Evolutionary conservation across 64 coral and sea anemone genomes (phyloP), one percentile per base, ranked within the genome.

Genomic region (Trachythela sp.): DNA sequence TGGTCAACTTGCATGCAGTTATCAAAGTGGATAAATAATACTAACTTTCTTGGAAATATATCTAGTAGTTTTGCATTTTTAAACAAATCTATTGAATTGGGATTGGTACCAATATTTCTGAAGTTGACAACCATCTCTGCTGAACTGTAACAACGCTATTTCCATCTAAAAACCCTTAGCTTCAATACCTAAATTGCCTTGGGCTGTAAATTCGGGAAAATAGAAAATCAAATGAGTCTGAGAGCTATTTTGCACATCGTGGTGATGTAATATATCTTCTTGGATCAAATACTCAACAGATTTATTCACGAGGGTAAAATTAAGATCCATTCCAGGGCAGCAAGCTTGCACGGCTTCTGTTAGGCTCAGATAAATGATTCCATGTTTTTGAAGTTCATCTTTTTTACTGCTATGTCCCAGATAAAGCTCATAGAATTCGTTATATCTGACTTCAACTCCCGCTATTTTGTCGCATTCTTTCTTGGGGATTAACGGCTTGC

Each of bases 341-440:
- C 75, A 80, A 2, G 75, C 75, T 14, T 80, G 0, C 9, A 80
- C 75, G 17, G 75, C 75, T 18, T 35, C 37, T 5, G 3, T 1
- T 5, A 80, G 75, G 30, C 75, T 36, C 34, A 1, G 20, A 30
- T 80, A 80, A 15, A 80, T 29, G 37, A 80, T 80, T 35, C 75
- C 75, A 0, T 80, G 20, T 34, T 30, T 35, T 80, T 80, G 33
- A 8, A 80, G 33, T 39, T 80, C 75, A 37, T 39, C 33, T 9
- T 20, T 80, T 2, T 35, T 29, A 29, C 15, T 13, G 20, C 8
- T 37, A 13, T 80, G 75, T 15, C 75, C 75, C 2, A 80, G 20
- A 80, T 80, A 80, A 7, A 80, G 30, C 75, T 80, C 75, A 36
- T 37, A 80, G 35, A 80, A 80, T 35, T 80, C 75, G 34, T 80